These are phyloP conservation scores for Pagetopsis macropterus DNA, from an alignment of 2,797 vertebrate genomes.

Conservation along the genomic window DNA sequence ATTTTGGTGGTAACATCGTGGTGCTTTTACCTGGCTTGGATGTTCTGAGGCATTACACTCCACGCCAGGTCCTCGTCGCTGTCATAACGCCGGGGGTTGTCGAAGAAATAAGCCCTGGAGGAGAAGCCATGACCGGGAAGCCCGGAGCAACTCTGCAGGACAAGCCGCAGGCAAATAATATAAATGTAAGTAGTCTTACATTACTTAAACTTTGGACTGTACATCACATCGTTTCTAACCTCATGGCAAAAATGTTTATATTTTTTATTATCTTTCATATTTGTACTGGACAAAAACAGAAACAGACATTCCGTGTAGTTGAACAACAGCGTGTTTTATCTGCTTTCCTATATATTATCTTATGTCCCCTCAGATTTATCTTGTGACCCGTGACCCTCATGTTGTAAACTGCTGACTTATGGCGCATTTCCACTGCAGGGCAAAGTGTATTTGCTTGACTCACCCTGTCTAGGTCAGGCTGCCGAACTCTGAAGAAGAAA, in stretches of 20 bases:
- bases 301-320: background rate
- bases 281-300: conserved; percentile 4
- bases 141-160: conserved; percentile 81
- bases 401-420: background rate
- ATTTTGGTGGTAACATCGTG: background rate
- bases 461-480: conserved; percentile 89
- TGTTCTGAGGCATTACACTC: conserved; percentile 91
- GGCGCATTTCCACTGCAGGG: no score
- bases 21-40: conserved; percentile 87
- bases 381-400: background rate
- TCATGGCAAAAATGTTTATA: background rate
- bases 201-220: background rate
- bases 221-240: background rate
- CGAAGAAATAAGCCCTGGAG: conserved; percentile 94
- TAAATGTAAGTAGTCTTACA: background rate
- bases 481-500: conserved; percentile 94
- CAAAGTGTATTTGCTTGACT: conserved; percentile 44
- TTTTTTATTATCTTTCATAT: background rate
- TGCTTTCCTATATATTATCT: background rate
- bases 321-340: background rate
- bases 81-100: conserved; percentile 96
- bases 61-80: conserved; percentile 95
- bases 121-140: conserved; percentile 91
- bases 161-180: background rate
- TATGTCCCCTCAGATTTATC: background rate